These are phyloP conservation scores for Odontocerum albicorne DNA, from an alignment of 2,888 invertebrate genomes.

Conservation along the genomic window DNA sequence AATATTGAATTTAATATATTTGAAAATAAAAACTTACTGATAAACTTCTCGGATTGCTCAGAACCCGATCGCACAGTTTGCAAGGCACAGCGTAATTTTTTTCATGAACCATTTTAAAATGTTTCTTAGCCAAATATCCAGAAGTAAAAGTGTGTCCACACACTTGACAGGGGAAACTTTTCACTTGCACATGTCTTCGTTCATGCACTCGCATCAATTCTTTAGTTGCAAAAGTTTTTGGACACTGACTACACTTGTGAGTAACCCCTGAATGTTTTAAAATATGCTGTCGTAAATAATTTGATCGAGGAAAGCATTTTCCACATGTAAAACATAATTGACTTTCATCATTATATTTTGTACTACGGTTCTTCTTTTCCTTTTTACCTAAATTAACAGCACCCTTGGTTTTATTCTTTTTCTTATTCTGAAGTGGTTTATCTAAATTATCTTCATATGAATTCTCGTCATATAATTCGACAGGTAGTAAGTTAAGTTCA, in stretches of 20 bases:
- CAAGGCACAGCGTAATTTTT: slow-evolving; percentile 17
- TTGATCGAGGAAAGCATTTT: slow-evolving; percentile 9
- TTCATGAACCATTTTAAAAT: slow-evolving; percentile 16
- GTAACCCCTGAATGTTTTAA: slow-evolving; percentile 18
- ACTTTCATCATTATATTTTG: slow-evolving; percentile 22
- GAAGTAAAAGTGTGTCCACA: slow-evolving; percentile 19
- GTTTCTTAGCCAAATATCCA: slow-evolving; percentile 14
- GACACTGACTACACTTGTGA: slow-evolving; percentile 18
- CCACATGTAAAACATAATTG: slow-evolving; percentile 19
- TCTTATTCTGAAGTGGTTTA: too few species aligned
- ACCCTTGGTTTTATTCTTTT: too few species aligned
- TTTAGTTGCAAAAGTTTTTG: slow-evolving; percentile 15
- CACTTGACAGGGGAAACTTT: slow-evolving; percentile 17
- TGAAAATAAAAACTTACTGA: slow-evolving; percentile 15
- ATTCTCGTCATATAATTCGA: too few species aligned
- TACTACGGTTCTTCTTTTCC: slow-evolving; percentile 8
- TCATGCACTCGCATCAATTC: slow-evolving; percentile 19
- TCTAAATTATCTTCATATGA: too few species aligned
- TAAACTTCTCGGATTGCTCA: slow-evolving; percentile 12
- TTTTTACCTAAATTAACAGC: too few species aligned
- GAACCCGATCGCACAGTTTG: slow-evolving; percentile 14
- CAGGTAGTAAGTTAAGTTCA: too few species aligned
- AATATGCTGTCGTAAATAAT: slow-evolving; percentile 13
- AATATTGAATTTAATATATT: too few species aligned
- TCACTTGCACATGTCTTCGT: slow-evolving; percentile 8